Percentiles rank a stretch among this genome's conserved stretches.
These are phyloP conservation scores for Acheta domesticus DNA, from an alignment of 2,888 invertebrate species.

Conservation along the genomic window DNA sequence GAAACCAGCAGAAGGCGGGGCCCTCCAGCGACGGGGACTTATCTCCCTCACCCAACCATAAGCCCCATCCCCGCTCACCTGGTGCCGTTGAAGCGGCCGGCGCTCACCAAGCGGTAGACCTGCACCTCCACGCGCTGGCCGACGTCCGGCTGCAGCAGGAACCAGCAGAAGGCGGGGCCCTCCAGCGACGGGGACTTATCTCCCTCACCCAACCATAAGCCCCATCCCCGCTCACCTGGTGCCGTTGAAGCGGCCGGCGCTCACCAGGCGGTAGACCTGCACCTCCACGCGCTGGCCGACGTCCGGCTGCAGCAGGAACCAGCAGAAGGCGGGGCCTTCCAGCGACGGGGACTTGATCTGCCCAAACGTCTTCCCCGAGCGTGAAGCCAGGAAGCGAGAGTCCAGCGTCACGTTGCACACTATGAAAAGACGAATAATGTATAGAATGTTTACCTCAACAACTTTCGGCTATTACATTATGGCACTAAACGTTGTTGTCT, in stretches of 20 bases:
- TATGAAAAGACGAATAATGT: slow-evolving; percentile 43
- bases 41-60: slow-evolving; percentile 49
- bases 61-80: too few species aligned
- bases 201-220: too few species aligned
- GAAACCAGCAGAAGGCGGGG: slow-evolving; percentile 67
- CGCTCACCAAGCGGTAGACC: too few species aligned
- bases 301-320: slow-evolving; percentile 68
- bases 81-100: too few species aligned
- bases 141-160: too few species aligned
- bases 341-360: slow-evolving; percentile 75
- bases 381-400: slow-evolving; percentile 62
- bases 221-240: slow-evolving; percentile 44
- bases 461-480: too few species aligned
- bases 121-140: too few species aligned
- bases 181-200: too few species aligned
- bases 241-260: slow-evolving; percentile 69
- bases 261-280: slow-evolving; percentile 69
- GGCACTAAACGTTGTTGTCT: too few species aligned
- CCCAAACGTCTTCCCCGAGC: slow-evolving; percentile 70
- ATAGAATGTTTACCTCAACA: too few species aligned
- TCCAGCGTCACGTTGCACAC: slow-evolving; percentile 79
- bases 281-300: slow-evolving; percentile 71
- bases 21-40: slow-evolving; percentile 73
- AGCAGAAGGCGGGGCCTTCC: slow-evolving; percentile 67
- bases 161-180: too few species aligned